Evolutionary conservation across 30 jellyfish, hydroid and myxozoan species (phyloP).

Genomic region (Cassiopea xamachana): DNA sequence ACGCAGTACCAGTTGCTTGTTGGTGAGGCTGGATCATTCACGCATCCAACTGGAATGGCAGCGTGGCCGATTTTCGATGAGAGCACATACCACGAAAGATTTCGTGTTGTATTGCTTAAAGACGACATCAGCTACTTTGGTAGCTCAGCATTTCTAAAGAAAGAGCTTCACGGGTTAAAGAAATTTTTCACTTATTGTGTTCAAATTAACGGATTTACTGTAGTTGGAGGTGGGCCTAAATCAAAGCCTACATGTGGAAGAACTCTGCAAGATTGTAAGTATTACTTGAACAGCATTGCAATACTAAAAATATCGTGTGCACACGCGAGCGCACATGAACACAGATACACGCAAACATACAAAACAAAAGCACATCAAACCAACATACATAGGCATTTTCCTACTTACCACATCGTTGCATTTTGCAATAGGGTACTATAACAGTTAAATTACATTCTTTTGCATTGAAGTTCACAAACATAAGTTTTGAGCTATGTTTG

Average conservation of each 20-base stretch:
- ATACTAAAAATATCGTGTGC: too few species aligned
- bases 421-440: too few species aligned
- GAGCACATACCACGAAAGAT: background rate
- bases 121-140: background rate
- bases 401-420: too few species aligned
- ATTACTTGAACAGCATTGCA: background rate
- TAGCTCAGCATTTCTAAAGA: background rate
- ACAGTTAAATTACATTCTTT: too few species aligned
- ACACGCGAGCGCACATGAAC: too few species aligned
- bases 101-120: background rate
- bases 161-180: background rate
- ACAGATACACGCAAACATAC: too few species aligned
- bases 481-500: too few species aligned
- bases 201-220: conserved; percentile 18
- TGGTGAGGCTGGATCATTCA: conserved; percentile 2
- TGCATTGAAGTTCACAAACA: too few species aligned
- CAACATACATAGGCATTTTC: too few species aligned
- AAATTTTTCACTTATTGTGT: conserved; percentile 12
- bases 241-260: conserved; percentile 5
- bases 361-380: too few species aligned
- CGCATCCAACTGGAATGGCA: background rate
- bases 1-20: background rate
- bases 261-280: conserved; percentile 40
- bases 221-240: conserved; percentile 1
- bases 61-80: background rate